Percentiles rank a stretch among this genome's conserved stretches.
Conservation (phyloP, 2,888 invertebrate species). For the Hirtodrosophila histrioides region DNA sequence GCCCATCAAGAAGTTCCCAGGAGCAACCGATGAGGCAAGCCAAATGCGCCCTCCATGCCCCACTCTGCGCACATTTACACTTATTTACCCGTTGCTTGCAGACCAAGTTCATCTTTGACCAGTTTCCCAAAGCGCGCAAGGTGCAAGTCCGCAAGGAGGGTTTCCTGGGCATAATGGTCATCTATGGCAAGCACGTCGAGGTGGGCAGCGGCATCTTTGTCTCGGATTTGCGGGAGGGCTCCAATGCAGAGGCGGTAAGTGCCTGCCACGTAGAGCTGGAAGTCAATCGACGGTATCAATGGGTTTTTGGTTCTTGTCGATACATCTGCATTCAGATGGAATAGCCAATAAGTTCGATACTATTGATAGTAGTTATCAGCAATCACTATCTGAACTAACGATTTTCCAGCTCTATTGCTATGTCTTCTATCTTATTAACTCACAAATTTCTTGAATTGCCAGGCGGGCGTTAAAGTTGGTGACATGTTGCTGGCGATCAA, state of each 20-base stretch:
- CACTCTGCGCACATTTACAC: too few relatives aligned
- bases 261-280: background rate
- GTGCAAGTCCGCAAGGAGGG: slow-evolving; percentile 93
- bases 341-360: too few relatives aligned
- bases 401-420: too few relatives aligned
- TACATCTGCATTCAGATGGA: too few relatives aligned
- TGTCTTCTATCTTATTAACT: slow-evolving; percentile 38
- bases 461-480: slow-evolving; percentile 97
- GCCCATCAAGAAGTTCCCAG: slow-evolving; percentile 93
- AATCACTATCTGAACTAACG: too few relatives aligned
- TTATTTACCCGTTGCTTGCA: slow-evolving; percentile 24
- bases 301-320: too few relatives aligned
- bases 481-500: slow-evolving; percentile 99
- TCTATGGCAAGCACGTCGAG: slow-evolving; percentile 96
- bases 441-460: slow-evolving; percentile 85
- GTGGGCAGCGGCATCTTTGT: slow-evolving; percentile 96
- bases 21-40: slow-evolving; percentile 91
- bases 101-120: slow-evolving; percentile 83
- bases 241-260: slow-evolving; percentile 92
- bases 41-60: too few relatives aligned
- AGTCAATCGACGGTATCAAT: too few relatives aligned
- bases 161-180: slow-evolving; percentile 95
- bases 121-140: slow-evolving; percentile 87
- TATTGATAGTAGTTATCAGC: too few relatives aligned
- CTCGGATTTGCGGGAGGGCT: slow-evolving; percentile 95